Conservation (phyloP, 1,140 invertebrate species). For the Cyclina sinensis region DNA sequence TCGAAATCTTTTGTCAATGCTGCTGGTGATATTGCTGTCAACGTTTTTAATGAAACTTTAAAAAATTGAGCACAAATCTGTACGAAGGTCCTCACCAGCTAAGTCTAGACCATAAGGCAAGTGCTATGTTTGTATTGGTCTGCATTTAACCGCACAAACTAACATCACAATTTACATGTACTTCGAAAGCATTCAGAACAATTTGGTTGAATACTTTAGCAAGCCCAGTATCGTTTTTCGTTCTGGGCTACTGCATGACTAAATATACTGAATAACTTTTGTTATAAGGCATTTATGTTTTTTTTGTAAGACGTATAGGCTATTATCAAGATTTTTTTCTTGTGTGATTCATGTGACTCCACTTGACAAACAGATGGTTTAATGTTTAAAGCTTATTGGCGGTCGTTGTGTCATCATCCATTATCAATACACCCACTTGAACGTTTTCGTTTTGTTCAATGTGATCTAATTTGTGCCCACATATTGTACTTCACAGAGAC, state of each 20-base stretch:
- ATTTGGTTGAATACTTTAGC: constrained; percentile 1
- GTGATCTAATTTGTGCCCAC: too few species aligned
- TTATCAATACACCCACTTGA: constrained; percentile 21
- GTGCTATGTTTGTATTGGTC: background rate
- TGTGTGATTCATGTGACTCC: constrained; percentile 47
- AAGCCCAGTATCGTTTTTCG: constrained; percentile 15
- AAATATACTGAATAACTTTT: constrained; percentile 28
- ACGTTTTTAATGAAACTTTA: background rate
- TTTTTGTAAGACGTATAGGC: constrained; percentile 34
- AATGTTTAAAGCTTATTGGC: constrained; percentile 13
- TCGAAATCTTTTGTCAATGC: constrained; percentile 31
- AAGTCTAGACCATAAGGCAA: constrained; percentile 19
- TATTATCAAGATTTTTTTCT: constrained; percentile 41
- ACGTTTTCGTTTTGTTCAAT: constrained; percentile 31
- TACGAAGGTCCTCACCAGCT: background rate
- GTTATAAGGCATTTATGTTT: constrained; percentile 16
- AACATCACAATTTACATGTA: constrained; percentile 34
- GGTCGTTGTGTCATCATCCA: constrained; percentile 61
- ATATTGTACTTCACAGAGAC: too few species aligned
- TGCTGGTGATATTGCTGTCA: constrained; percentile 5
- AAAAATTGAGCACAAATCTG: constrained; percentile 28
- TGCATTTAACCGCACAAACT: constrained; percentile 37
- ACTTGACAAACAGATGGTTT: constrained; percentile 2
- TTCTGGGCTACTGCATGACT: constrained; percentile 36
- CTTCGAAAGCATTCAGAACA: constrained; percentile 35